Evolutionary conservation across 2,797 vertebrate genomes (phyloP), one percentile per base, ranked within the genome.

Genomic region (Microcaecilia unicolor): DNA sequence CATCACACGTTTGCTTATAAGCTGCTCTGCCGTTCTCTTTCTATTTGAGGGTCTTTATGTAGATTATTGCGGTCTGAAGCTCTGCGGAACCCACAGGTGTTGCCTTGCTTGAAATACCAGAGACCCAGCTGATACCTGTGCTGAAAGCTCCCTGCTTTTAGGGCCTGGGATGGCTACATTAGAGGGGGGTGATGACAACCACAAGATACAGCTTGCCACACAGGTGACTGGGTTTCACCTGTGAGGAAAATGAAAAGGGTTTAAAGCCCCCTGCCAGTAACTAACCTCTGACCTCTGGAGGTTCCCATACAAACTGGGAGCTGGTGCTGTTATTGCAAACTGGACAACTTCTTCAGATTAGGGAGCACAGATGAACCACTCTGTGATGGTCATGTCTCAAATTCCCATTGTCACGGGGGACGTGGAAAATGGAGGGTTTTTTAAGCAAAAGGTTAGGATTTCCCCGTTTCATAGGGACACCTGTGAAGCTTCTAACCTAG

Each of bases 121-220:
- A 34, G 66, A 61, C 32, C 39, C 38, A 54, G 53, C 42, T 44
- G 55, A 46, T 49, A 14, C 14, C 31, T 27, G 51, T 64, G 70
- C 44, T 81, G 77, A 83, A 74, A 86, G 64, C 55, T 12, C 40
- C 42, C 39, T 44, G 67, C 38, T 63, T 76, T 80, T 67, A 68
- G 63, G 55, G 41, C 42, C 51, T 47, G 18, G 59, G 62, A 64
- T 43, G 43, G 32, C 52, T 64, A 67, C 70, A 74, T 80, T 61
- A 84, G 67, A 83, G 72, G 69, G n/a, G 73, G 75, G 81, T 33
- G 84, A 82, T 88, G 87, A 91, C 81, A 87, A 85, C 70, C 41
- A 37, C 60, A 60, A 70, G 51, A 51, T 44, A 27, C 51, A 34
- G 58, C 41, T 54, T 48, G 43, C 48, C 63, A 58, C 25, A 62